Base-by-base conservation (phyloP, 2,888 invertebrate species). In the Luperina testacea region DNA sequence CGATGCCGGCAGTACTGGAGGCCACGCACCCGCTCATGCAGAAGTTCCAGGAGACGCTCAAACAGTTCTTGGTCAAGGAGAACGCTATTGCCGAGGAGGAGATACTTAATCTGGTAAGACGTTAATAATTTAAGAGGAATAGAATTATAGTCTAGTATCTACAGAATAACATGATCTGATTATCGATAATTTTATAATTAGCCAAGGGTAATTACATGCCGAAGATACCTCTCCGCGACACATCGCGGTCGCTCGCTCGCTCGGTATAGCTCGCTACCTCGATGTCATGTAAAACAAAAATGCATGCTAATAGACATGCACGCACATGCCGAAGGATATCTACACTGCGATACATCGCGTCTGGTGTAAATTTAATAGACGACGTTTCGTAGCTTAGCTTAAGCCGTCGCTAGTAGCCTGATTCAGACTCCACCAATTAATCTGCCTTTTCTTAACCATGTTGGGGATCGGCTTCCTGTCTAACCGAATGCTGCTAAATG, bases 11-110 rank as follows among this genome's bases (percentile, higher is more conserved):
- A 7, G 97, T 98, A 57, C 94, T 98, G 83, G 97, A 98, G 81
- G 97, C 98, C 0, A 97, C 98, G 75, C 98, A 98, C 93, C 98
- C 98, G 0, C 96, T 98, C 71, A 97, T 98, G 97, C 97, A 97
- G 88, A 97, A 97, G 88, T 98, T 98, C 94, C 98, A 98, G 95
- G 95, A 97, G 82, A 97, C 98, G 0, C 96, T 98, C 4, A 97
- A 97, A 87, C 95, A 97, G 63, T 98, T 98, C 92, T 96, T 98
- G 0, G 90, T 97, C 69, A 97, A 97, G 75, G 98, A 98, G 83
- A 97, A 98, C 89, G 95, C 97, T 38, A 97, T 97, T 76, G 96
- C 98, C 0, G 97, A 97, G 68, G 97, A 97, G 79, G 98, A 98
- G 92, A 97, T 98, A 74, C 92, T 97, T 2, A 97, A 98, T 84